Evolutionary conservation across 1,140 invertebrate species (phyloP).

Genomic region (Steinernema feltiae): DNA sequence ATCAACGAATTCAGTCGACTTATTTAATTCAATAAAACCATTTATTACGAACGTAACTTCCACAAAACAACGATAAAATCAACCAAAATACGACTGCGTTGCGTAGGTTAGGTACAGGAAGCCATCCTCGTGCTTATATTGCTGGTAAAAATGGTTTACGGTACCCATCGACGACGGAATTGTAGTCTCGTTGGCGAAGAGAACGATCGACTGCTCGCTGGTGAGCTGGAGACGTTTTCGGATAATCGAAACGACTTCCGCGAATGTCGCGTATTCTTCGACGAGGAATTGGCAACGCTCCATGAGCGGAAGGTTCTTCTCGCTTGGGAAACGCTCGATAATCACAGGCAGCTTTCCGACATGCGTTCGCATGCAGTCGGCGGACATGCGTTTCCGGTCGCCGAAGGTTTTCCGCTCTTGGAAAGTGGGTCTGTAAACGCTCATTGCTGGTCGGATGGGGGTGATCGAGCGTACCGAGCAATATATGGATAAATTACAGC

Average conservation of each 20-base stretch:
- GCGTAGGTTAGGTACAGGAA: neutral
- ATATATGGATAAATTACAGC: neutral
- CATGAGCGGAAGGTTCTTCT: neutral
- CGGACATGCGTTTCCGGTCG: neutral
- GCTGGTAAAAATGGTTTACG: neutral
- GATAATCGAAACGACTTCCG: neutral
- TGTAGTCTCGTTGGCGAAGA: neutral
- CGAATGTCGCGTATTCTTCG: neutral
- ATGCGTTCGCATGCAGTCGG: neutral
- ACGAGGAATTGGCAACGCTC: neutral
- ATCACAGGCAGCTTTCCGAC: neutral
- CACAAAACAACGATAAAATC: no score
- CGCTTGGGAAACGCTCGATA: neutral
- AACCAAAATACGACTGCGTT: neutral
- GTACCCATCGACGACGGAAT: neutral
- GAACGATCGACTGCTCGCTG: neutral
- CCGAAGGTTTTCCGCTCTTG: neutral
- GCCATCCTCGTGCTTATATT: neutral
- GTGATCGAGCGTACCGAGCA: neutral
- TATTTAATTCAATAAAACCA: no score
- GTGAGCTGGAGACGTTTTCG: neutral
- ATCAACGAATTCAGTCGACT: no score
- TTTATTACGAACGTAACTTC: no score
- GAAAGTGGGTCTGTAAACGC: neutral
- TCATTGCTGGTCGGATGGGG: neutral